phyloP scores from a whole-genome alignment of 2,888 invertebrate species.

The Ferdinandea cuprea region DNA sequence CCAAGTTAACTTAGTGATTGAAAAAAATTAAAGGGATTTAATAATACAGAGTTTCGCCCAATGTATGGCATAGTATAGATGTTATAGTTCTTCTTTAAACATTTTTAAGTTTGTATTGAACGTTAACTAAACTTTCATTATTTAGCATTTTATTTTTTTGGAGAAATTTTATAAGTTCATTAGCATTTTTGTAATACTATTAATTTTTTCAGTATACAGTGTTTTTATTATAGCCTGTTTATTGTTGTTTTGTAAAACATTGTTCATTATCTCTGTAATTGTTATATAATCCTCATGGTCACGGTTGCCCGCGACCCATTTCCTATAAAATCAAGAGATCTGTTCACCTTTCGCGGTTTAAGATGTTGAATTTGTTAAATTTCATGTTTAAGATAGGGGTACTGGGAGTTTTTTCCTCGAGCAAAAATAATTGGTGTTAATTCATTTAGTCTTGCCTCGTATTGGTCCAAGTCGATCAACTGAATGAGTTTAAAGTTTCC shows the following conservation, averaged over 20 bases:
- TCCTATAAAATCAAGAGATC: conserved; percentile 28
- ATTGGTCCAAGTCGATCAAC: conserved; percentile 36
- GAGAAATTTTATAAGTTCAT: conserved; percentile 18
- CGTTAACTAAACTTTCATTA: conserved; percentile 18
- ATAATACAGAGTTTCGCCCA: conserved; percentile 54
- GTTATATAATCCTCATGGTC: conserved; percentile 47
- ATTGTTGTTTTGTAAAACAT: conserved; percentile 28
- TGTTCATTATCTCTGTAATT: conserved; percentile 43
- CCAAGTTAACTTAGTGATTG: conserved; percentile 45
- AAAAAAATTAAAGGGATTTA: conserved; percentile 62
- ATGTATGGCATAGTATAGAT: conserved; percentile 61
- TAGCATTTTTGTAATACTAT: conserved; percentile 34
- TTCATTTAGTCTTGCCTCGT: conserved; percentile 15
- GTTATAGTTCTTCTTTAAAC: conserved; percentile 52
- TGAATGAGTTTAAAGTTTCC: conserved; percentile 37
- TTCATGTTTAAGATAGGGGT: conserved; percentile 16
- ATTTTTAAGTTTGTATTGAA: conserved; percentile 33
- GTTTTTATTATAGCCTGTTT: conserved; percentile 29
- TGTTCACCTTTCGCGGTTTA: conserved; percentile 22
- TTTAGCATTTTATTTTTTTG: conserved; percentile 29
- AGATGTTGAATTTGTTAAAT: conserved; percentile 12
- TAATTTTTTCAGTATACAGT: conserved; percentile 21
- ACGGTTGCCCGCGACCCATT: conserved; percentile 22
- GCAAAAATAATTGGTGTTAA: conserved; percentile 6
- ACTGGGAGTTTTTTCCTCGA: conserved; percentile 1